These are phyloP conservation scores for Cirrhinus mrigala DNA, from an alignment of 2,797 vertebrate species.

Conservation along the genomic window DNA sequence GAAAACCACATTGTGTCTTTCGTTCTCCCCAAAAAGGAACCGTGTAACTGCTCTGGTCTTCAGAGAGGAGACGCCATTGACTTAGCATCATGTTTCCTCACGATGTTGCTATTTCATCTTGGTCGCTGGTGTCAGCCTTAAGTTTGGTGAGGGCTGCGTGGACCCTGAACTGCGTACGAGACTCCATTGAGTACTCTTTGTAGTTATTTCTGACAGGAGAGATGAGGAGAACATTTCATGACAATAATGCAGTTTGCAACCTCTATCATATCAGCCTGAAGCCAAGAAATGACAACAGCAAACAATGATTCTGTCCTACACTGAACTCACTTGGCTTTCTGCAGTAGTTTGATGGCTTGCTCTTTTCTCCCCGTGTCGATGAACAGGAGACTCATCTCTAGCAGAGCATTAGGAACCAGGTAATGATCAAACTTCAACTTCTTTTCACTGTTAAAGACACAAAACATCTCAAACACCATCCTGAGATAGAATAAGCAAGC, in stretches of 20 bases:
- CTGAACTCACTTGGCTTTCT: slow-evolving; percentile 83
- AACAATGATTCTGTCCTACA: no score
- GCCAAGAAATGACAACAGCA: background rate
- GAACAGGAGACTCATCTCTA: slow-evolving; percentile 83
- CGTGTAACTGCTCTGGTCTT: background rate
- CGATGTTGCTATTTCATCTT: slow-evolving; percentile 73
- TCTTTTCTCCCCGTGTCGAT: slow-evolving; percentile 78
- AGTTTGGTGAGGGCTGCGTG: slow-evolving; percentile 85
- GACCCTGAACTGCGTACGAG: slow-evolving; percentile 85
- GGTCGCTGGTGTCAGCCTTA: slow-evolving; percentile 77
- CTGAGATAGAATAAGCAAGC: background rate
- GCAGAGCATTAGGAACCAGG: slow-evolving; percentile 82
- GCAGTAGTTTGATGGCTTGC: slow-evolving; percentile 80
- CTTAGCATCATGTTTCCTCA: slow-evolving; percentile 53
- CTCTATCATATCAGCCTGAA: background rate
- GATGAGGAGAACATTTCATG: background rate
- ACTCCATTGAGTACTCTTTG: slow-evolving; percentile 90
- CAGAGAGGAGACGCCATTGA: background rate
- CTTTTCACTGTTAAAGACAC: slow-evolving; percentile 77
- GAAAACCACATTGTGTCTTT: slow-evolving; percentile 16
- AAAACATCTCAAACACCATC: slow-evolving; percentile 18
- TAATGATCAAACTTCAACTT: slow-evolving; percentile 85
- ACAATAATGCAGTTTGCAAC: background rate
- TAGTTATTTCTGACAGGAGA: slow-evolving; percentile 80
- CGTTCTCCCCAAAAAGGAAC: background rate